Percentiles rank a stretch among this genome's conserved stretches.
These are phyloP conservation scores for Chironomus striatipennis DNA, from an alignment of 1,140 invertebrate genomes.

Conservation along the genomic window DNA sequence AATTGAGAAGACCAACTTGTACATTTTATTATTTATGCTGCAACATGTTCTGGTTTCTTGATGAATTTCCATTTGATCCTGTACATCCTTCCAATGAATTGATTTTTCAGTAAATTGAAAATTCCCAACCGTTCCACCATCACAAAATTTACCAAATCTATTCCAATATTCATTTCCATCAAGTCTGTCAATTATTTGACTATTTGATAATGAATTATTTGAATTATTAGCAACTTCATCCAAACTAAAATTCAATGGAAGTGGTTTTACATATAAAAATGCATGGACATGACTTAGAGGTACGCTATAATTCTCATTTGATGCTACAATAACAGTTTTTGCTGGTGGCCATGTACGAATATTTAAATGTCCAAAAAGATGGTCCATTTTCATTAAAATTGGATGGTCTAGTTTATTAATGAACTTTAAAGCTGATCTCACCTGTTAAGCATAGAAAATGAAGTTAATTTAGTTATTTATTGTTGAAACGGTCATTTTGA, in stretches of 20 bases:
- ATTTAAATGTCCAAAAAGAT: conserved; percentile 40
- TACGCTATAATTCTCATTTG: conserved; percentile 34
- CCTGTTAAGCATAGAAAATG: too few relatives aligned
- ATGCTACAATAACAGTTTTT: conserved; percentile 29
- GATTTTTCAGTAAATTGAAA: conserved; percentile 27
- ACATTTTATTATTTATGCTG: conserved; percentile 32
- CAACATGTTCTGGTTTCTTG: conserved; percentile 32
- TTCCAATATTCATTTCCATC: conserved; percentile 25
- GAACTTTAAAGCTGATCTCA: conserved; percentile 79
- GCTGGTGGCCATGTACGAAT: conserved; percentile 23
- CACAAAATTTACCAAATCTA: conserved; percentile 19
- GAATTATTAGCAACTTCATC: not conserved
- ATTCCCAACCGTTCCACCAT: not conserved
- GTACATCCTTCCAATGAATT: conserved; percentile 32
- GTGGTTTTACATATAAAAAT: conserved; percentile 24
- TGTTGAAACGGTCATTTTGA: too few relatives aligned
- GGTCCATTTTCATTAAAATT: conserved; percentile 62
- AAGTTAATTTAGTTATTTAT: too few relatives aligned
- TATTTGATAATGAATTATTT: not conserved
- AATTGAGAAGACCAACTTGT: conserved; percentile 47
- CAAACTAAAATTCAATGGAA: not conserved
- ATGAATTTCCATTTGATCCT: conserved; percentile 27
- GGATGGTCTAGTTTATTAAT: conserved; percentile 64
- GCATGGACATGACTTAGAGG: conserved; percentile 38
- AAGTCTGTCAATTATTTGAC: not conserved